These are phyloP conservation scores for Triplophysa yarkandensis DNA, from an alignment of 2,797 vertebrate genomes.

Conservation along the genomic window DNA sequence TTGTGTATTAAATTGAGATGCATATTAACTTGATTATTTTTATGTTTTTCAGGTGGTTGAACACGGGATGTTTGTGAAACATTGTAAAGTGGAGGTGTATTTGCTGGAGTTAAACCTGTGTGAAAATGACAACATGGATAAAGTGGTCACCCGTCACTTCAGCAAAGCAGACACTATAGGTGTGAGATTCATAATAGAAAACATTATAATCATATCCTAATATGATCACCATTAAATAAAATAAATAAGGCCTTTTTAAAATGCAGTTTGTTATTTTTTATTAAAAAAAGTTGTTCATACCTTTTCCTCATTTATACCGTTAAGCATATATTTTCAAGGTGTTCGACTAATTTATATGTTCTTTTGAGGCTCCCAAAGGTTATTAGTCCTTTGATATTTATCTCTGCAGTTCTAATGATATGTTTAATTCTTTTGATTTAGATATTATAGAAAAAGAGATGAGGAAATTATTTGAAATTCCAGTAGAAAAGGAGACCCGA, in stretches of 20 bases:
- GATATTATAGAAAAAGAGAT: slow-evolving; percentile 95
- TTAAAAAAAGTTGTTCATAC: no score
- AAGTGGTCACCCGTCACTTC: slow-evolving; percentile 88
- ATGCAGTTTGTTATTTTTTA: no score
- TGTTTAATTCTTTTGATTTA: neutral
- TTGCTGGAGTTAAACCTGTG: slow-evolving; percentile 94
- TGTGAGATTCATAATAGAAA: slow-evolving; percentile 55
- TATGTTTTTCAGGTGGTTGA: slow-evolving; percentile 86
- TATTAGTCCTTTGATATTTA: neutral
- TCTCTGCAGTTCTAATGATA: neutral
- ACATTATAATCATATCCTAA: no score
- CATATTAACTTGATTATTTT: neutral
- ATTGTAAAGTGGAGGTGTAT: slow-evolving; percentile 98
- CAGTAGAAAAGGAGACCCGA: slow-evolving; percentile 87
- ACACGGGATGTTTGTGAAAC: slow-evolving; percentile 96
- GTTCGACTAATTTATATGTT: no score
- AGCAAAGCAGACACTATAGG: slow-evolving; percentile 97
- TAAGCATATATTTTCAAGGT: no score
- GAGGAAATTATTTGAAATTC: slow-evolving; percentile 89
- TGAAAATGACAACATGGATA: slow-evolving; percentile 88
- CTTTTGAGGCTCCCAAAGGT: no score
- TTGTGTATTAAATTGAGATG: neutral
- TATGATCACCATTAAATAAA: no score
- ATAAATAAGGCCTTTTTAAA: no score
- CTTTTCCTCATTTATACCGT: no score